Evolutionary conservation across 2,888 invertebrate genomes (phyloP).

Genomic region (Orchesellides sinensis): DNA sequence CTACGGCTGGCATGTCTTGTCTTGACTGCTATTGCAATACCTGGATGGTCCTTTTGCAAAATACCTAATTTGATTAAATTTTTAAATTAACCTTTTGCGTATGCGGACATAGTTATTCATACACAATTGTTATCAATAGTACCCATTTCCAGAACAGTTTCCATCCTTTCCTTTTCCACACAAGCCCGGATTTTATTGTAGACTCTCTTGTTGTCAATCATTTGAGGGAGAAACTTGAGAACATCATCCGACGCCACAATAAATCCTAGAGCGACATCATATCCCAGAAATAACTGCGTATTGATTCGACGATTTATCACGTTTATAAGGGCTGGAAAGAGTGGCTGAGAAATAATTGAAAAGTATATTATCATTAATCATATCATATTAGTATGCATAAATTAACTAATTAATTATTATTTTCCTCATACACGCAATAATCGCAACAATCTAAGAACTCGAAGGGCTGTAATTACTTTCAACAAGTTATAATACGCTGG

Average conservation of each 20-base stretch:
- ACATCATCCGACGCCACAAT: constrained; percentile 82
- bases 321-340: constrained; percentile 79
- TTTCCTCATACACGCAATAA: constrained; percentile 23
- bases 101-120: neutral
- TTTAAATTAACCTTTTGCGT: neutral
- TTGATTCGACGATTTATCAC: constrained; percentile 81
- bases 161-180: constrained; percentile 76
- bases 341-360: constrained; percentile 75
- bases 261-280: constrained; percentile 82
- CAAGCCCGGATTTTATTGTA: constrained; percentile 75
- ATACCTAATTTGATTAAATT: constrained; percentile 73
- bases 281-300: constrained; percentile 80
- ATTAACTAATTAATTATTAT: neutral
- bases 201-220: constrained; percentile 77
- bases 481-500: too few relatives aligned
- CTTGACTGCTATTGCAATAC: constrained; percentile 83
- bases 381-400: neutral
- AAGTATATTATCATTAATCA: too few relatives aligned
- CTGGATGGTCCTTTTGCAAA: constrained; percentile 80
- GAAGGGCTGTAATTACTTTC: constrained; percentile 5
- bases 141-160: constrained; percentile 80
- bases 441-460: constrained; percentile 24
- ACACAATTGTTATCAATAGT: constrained; percentile 5
- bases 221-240: constrained; percentile 79
- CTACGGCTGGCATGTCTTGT: constrained; percentile 82